Evolutionary conservation across 1,140 invertebrate genomes (phyloP), one percentile per base, ranked within the genome.

Genomic region (Antheraea pernyi): DNA sequence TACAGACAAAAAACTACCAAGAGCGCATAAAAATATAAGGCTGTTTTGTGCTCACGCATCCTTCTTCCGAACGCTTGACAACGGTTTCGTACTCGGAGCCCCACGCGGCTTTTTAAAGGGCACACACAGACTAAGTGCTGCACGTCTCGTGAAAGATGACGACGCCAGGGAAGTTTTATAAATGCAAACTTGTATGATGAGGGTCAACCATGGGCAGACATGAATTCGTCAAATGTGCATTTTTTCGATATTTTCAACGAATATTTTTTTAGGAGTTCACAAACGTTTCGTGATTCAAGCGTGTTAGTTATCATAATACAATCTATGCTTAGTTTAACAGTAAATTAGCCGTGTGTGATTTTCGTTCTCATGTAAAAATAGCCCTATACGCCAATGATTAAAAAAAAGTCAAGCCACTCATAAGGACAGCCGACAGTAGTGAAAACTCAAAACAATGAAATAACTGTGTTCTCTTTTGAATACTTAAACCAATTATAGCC

Each of bases 121-220:
- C 63, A 65, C 46, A 65, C 63, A 65, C 39, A 39, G 10, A 19
- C 16, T 42, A 46, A 65, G 63, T 64, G 62, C 36, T 42, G 63
- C 63, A 46, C 63, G 30, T 37, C 39, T 13, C 37, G 39, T 0
- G 18, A 30, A 61, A 16, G 19, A 61, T 61, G 63, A 65, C 63
- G 63, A 65, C 63, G 63, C 18, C 19, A n/a, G 60, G 46, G 6
- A 53, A 53, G 46, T 16, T 53, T 53, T 53, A 53, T 53, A 53
- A 53, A 53, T 16, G 46, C 13, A 53, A 53, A 53, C 11, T 53
- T 11, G 46, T 10, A 53, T 53, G 46, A 53, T 53, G 16, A 11
- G 46, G 46, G 9, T 53, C 46, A 10, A 13, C 13, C 46, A 53
- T 16, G 6, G 46, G 16, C 13, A 11, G 13, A 53, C 46, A 13